Evolutionary conservation across 2,113 vertebrate genomes (phyloP).

Genomic region (Haemorhous mexicanus): DNA sequence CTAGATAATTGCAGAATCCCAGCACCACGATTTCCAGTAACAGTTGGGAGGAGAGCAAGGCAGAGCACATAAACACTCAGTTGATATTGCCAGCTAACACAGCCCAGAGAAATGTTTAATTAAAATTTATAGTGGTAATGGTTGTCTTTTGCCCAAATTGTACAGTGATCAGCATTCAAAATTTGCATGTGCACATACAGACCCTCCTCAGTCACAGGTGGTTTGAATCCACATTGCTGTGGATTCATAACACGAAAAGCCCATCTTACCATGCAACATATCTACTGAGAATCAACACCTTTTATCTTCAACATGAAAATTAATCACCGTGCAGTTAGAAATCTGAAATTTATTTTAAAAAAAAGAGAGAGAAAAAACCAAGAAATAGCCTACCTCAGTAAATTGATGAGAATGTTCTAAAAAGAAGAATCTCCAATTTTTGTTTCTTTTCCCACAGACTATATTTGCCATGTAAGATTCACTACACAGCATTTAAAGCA

Average conservation of each 20-base stretch:
- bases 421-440: not conserved
- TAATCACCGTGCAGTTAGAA: not conserved
- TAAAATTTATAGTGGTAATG: not conserved
- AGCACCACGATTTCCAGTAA: not conserved
- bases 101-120: not conserved
- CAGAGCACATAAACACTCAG: not conserved
- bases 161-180: not conserved
- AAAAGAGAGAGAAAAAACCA: not conserved
- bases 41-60: not conserved
- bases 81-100: not conserved
- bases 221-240: not conserved
- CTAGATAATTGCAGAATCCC: not conserved
- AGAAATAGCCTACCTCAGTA: not conserved
- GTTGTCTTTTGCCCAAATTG: not conserved
- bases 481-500: not conserved
- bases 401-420: not conserved
- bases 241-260: not conserved
- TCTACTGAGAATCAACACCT: not conserved
- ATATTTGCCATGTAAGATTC: not conserved
- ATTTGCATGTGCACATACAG: fast-evolving
- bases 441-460: not conserved
- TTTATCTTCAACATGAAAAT: not conserved
- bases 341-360: not conserved
- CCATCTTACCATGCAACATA: not conserved
- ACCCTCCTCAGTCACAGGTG: not conserved